Base-by-base conservation (phyloP, 2,888 invertebrate genomes). In the Diarsia brunnea region DNA sequence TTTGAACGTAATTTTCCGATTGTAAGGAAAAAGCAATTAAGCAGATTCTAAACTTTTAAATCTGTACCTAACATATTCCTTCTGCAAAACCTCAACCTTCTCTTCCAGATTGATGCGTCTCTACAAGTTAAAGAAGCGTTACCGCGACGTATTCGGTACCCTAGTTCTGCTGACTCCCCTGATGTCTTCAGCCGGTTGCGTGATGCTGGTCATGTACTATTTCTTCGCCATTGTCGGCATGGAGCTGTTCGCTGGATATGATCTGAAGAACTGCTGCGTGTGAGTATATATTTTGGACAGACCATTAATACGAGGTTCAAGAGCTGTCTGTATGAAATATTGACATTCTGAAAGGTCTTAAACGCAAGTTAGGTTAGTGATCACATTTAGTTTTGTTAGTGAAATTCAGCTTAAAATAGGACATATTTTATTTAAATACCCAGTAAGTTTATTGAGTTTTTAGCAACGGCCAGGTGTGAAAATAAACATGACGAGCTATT, bases 201-300 rank as follows among this genome's bases (percentile, higher is more conserved):
- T 98, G 19, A 98, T 98, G 97, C 95, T 98, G 73, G 98, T 98
- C 87, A 97, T 98, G 94, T 99, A 98, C 93, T 99, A 98, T 94
- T 98, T 98, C 96, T 99, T 98, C 95, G 98, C 98, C 5, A 98
- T 99, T 85, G 97, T 99, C 89, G 99, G 98, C 70, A 99, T 99
- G 98, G 99, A 99, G 93, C 94, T 98, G 38, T 98, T 99, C 93
- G 97, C 98, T 1, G 97, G 97, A 0, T 97, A 97, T 87, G 97
- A 98, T 89, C 97, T 99, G 91, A 97, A 95, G 86, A 98, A 98
- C 92, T 99, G 98, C 94, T 99, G 99, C 96, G 97, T 97, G 98
- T 98, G 94, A 96, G 98, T 97, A 73, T 65, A 43, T 12, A 12
- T 38, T 63, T 24, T 38, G 5, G 24, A 38, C 19, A 24, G 4